Conservation (phyloP, 2,797 vertebrate species). For the Dicrostonyx torquatus region DNA sequence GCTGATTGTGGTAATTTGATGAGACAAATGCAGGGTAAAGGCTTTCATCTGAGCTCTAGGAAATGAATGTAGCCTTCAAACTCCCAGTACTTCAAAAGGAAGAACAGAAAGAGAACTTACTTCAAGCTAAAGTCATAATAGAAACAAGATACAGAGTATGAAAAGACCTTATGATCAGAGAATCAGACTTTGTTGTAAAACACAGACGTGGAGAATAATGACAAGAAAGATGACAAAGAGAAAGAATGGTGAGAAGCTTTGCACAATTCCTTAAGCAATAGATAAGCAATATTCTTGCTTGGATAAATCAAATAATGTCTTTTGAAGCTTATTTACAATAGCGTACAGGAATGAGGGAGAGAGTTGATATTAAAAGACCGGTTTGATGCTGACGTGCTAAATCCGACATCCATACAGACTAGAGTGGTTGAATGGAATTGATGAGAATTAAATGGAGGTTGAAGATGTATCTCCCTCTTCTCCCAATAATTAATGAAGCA, state of each 20-base stretch:
- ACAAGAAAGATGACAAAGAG: background rate
- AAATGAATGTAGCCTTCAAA: background rate
- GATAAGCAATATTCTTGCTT: background rate
- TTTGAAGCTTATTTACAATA: background rate
- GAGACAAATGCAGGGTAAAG: background rate
- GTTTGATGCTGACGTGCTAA: background rate
- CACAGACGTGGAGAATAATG: background rate
- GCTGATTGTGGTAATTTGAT: background rate
- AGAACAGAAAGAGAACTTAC: constrained; percentile 7
- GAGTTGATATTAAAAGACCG: background rate
- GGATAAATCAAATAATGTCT: background rate
- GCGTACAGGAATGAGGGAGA: background rate
- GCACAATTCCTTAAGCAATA: background rate
- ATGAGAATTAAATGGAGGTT: background rate
- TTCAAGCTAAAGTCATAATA: background rate
- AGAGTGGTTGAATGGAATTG: background rate
- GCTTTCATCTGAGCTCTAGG: constrained; percentile 35
- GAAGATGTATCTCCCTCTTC: rapidly evolving
- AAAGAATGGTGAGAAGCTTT: background rate
- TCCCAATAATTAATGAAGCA: background rate
- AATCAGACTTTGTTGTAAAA: constrained; percentile 8
- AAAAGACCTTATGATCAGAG: background rate
- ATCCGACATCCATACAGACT: background rate
- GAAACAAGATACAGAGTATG: constrained; percentile 38
- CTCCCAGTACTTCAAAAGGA: background rate